phyloP scores from a whole-genome alignment of 2,888 invertebrate genomes.

The Xestia rhomboidea region DNA sequence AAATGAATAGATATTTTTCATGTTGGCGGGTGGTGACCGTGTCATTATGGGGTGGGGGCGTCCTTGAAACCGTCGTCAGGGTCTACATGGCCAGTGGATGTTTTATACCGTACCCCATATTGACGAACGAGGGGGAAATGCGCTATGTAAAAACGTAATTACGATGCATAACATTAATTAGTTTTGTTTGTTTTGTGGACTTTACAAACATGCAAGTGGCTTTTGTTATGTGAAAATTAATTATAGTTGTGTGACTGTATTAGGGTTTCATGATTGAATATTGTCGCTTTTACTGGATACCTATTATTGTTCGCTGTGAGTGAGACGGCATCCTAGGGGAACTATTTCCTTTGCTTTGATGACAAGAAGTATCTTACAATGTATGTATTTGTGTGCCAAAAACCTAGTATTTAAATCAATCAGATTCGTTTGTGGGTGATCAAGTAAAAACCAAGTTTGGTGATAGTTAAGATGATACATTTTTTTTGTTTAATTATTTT shows the following conservation, averaged over 20 bases:
- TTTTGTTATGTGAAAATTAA: conserved; percentile 32
- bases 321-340: not conserved
- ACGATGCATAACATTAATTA: conserved; percentile 50
- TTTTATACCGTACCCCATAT: conserved; percentile 46
- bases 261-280: not conserved
- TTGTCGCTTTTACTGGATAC: not conserved
- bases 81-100: conserved; percentile 61
- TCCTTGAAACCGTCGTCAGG: conserved; percentile 72
- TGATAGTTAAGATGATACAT: no score
- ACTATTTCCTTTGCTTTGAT: not conserved
- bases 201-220: conserved; percentile 22
- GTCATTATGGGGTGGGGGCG: conserved; percentile 67
- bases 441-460: no score
- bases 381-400: not conserved
- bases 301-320: not conserved
- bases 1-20: conserved; percentile 65
- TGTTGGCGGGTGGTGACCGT: conserved; percentile 60
- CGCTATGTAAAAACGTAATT: conserved; percentile 40
- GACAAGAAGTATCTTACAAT: not conserved
- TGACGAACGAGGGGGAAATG: conserved; percentile 46
- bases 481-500: not conserved
- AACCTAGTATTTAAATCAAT: not conserved
- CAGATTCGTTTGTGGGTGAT: not conserved
- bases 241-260: conserved; percentile 3
- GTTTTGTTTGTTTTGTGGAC: conserved; percentile 43